Evolutionary conservation across 2,113 vertebrate genomes (phyloP).

Genomic region (Laticauda laticaudata): DNA sequence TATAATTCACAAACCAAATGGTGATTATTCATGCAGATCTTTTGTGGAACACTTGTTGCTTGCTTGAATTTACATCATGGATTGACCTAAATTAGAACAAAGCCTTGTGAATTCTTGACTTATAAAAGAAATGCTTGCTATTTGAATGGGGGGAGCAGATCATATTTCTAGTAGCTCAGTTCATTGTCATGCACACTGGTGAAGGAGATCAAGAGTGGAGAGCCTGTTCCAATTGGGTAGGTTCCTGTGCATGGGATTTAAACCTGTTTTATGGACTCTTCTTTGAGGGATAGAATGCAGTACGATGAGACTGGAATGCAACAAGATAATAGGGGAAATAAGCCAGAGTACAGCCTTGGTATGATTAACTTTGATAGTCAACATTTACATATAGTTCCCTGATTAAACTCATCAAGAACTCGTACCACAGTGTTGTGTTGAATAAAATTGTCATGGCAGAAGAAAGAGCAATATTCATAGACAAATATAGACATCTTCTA

Average conservation of each 20-base stretch:
- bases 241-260: background rate
- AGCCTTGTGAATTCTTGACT: background rate
- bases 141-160: background rate
- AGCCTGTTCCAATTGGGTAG: background rate
- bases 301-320: background rate
- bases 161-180: background rate
- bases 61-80: background rate
- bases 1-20: constrained; percentile 23
- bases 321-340: background rate
- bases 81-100: background rate
- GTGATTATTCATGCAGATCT: constrained; percentile 3
- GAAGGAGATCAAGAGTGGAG: background rate
- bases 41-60: background rate
- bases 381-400: background rate
- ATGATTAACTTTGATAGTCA: background rate
- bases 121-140: background rate
- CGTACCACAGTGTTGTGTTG: background rate
- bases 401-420: background rate
- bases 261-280: background rate
- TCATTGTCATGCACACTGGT: background rate
- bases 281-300: background rate
- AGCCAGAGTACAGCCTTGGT: background rate
- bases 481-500: background rate
- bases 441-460: background rate
- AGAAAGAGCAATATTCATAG: background rate